Base-by-base conservation (phyloP, 2,113 vertebrate genomes). In the Athene cunicularia region DNA sequence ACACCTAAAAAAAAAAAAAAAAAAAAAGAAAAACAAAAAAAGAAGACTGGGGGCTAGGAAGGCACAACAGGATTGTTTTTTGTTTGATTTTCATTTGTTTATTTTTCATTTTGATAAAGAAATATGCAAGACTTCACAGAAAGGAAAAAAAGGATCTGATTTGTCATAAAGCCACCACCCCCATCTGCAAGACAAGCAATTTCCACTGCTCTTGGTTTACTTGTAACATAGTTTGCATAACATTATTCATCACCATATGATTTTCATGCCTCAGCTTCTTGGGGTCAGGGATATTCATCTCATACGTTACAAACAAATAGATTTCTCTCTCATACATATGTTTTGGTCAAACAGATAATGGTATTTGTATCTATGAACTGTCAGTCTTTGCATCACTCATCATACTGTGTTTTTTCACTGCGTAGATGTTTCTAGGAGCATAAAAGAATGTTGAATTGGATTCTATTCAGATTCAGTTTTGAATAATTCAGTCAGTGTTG, bases 221-320 rank as follows among this genome's bases (percentile, higher is more conserved):
- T 60, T 75, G 43, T 52, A 75, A 94, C 94, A 60, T 72, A 49
- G 12, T 72, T 87, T 41, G 6, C 87, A 64, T 80, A 81, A 14
- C 30, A 82, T 91, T 87, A 93, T 89, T 85, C 55, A 79, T 50
- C 49, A 87, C 30, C 30, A 85, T 43, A 43, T 68, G 73, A 89
- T 87, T 87, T 35, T 79, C 62, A 75, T 72, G 27, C 24, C 21
- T 85, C 74, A 49, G 0, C 87, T 93, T 82, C 49, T 49, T 81
- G 27, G 13, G 84, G 49, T 95, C 47, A 85, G 64, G 35, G 56
- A 81, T 52, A 85, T 75, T 89, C 2, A 75, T 63, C 49, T 85
- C 60, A 28, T 64, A 23, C n/a, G 60, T 56, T 35, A 79, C 1
- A 1, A 88, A 71, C 23, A 93, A 94, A 91, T 47, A 47, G 3